phyloP scores from a whole-genome alignment of 2,797 vertebrate species.

The Gorsachius magnificus region DNA sequence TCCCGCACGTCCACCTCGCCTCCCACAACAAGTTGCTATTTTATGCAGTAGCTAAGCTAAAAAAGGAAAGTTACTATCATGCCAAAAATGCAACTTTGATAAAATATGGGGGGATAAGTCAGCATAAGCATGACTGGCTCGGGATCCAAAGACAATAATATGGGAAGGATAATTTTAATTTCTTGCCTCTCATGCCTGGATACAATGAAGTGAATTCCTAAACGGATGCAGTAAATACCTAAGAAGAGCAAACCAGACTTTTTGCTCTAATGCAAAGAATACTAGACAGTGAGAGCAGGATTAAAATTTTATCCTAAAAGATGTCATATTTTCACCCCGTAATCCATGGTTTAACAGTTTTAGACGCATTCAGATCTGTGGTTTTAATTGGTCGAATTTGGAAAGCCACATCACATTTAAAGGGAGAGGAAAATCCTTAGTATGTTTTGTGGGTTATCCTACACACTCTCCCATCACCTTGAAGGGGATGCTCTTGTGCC shows the following conservation, averaged over 20 bases:
- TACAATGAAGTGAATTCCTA: not conserved
- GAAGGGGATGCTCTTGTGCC: not conserved
- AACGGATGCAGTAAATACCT: not conserved
- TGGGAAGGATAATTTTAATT: not conserved
- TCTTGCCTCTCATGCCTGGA: not conserved
- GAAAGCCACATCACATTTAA: not conserved
- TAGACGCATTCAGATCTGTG: not conserved
- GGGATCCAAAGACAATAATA: not conserved
- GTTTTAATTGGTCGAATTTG: not conserved
- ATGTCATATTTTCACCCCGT: not conserved
- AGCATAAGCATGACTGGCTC: not conserved
- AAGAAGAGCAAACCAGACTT: not conserved
- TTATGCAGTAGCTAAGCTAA: slow-evolving; percentile 21
- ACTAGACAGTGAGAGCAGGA: not conserved
- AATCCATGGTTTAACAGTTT: not conserved
- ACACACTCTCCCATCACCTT: not conserved
- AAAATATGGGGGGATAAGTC: slow-evolving; percentile 5
- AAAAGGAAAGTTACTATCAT: slow-evolving; percentile 10
- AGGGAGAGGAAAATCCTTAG: not conserved
- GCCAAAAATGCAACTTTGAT: slow-evolving; percentile 41
- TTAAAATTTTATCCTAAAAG: not conserved
- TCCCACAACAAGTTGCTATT: not conserved
- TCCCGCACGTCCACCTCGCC: slow-evolving; percentile 16
- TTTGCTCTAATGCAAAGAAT: not conserved
- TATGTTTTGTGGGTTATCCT: not conserved